Conservation (phyloP, 2,888 invertebrate species). For the Dioctria rufipes region DNA sequence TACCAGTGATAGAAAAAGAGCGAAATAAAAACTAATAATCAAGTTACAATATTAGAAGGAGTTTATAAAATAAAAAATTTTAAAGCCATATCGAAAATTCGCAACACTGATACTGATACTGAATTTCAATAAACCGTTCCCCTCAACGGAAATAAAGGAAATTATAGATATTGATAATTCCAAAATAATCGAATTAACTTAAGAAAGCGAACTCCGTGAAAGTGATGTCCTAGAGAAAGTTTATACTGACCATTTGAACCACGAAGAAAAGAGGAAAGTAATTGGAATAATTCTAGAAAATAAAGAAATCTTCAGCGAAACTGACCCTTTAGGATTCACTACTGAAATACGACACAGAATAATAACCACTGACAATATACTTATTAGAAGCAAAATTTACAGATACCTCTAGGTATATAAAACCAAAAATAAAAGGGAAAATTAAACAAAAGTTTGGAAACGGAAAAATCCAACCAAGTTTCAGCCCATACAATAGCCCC, state of each 20-base stretch:
- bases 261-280: not conserved
- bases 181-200: not conserved
- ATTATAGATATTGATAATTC: not conserved
- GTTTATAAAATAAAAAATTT: slow-evolving; percentile 16
- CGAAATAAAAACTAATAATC: slow-evolving; percentile 2
- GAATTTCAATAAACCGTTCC: slow-evolving; percentile 12
- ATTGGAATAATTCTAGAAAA: not conserved
- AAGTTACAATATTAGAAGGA: slow-evolving; percentile 13
- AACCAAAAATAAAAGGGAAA: not conserved
- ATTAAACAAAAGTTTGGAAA: slow-evolving; percentile 20
- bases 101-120: not conserved
- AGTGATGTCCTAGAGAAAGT: slow-evolving; percentile 7
- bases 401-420: slow-evolving; percentile 26
- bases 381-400: slow-evolving; percentile 24
- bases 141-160: slow-evolving; percentile 6
- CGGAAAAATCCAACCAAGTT: slow-evolving; percentile 19
- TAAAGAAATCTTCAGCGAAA: slow-evolving; percentile 12
- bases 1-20: slow-evolving; percentile 5
- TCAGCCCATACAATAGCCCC: slow-evolving; percentile 20
- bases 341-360: slow-evolving; percentile 33
- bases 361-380: not conserved
- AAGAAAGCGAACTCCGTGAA: not conserved
- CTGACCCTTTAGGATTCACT: slow-evolving; percentile 5
- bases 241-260: not conserved
- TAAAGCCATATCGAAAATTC: slow-evolving; percentile 15